Percentiles rank a stretch among this genome's conserved stretches.
These are phyloP conservation scores for Ancistrus triradiatus DNA, from an alignment of 2,113 vertebrate species.

Conservation along the genomic window DNA sequence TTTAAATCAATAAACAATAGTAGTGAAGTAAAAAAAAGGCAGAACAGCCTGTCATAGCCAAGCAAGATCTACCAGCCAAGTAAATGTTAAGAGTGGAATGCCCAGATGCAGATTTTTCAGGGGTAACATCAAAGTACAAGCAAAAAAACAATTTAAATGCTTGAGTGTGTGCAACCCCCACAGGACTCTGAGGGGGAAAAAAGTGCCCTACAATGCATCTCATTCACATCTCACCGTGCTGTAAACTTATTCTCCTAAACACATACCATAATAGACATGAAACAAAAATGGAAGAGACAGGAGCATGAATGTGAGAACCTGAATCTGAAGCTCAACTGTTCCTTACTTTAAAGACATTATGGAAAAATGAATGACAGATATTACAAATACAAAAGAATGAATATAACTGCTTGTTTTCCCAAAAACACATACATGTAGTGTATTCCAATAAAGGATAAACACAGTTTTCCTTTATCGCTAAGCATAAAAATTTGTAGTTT, in stretches of 20 bases:
- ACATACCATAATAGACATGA: background rate
- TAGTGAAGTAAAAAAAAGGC: too few relatives aligned
- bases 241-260: slow-evolving; percentile 1
- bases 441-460: too few relatives aligned
- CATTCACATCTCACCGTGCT: slow-evolving; percentile 1
- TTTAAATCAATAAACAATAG: too few relatives aligned
- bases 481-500: too few relatives aligned
- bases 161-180: slow-evolving; percentile 4
- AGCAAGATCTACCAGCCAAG: background rate
- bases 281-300: background rate
- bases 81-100: slow-evolving; percentile 13
- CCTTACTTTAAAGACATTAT: too few relatives aligned
- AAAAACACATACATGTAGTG: too few relatives aligned
- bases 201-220: background rate
- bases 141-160: background rate
- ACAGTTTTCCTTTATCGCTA: too few relatives aligned
- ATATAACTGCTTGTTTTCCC: too few relatives aligned
- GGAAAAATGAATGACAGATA: too few relatives aligned
- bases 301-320: background rate
- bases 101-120: background rate
- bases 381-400: too few relatives aligned
- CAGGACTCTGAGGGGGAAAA: background rate
- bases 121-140: background rate
- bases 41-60: too few relatives aligned
- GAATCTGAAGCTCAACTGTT: too few relatives aligned